Evolutionary conservation across 2,113 vertebrate genomes (phyloP), one percentile per base, ranked within the genome.

Genomic region (Amia ocellicauda): DNA sequence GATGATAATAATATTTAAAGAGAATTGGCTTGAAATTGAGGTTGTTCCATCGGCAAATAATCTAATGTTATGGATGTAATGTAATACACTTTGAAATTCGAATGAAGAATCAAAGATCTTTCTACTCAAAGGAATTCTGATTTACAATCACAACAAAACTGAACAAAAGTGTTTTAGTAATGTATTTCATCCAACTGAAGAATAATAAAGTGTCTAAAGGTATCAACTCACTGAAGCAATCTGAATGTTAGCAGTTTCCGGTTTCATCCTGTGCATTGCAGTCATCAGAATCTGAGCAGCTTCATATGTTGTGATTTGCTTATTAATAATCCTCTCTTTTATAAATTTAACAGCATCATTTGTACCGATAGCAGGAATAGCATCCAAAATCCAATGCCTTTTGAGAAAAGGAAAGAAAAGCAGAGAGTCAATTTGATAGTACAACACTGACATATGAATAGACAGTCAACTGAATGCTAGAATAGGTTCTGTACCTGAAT

Each of bases 331-430:
- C 68, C 67, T 75, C 45, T 43, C 70, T 63, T 76, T 83, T 1
- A 87, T 5, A 60, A 84, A 71, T 29, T 64, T 80, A 7, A 88
- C 23, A 0, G 71, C 13, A 22, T 83, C 75, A 7, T 56, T 0
- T 0, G 74, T 78, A 54, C 81, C 86, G 2, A 71, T 5, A 0
- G 49, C 58, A 42, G 73, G 69, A 41, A 82, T 23, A 3, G 64
- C 71, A 8, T 68, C 80, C 62, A 73, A 27, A 14, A 88, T 43
- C 73, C 75, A 76, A 0, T 57, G 56, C 42, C 83, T 87, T 68
- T 19, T n/a, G 74, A 61, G 16, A n/a, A 50, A 50, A 50, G 20
- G 16, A 50, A 16, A 16, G 16, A 50, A 50, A 50, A 50, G 19
- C 3, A 4, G 16, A 16, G 47, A n/a, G 16, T n/a, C 7, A 50